Evolutionary conservation across 2,113 vertebrate genomes (phyloP).

Genomic region (Lasiurus borealis): DNA sequence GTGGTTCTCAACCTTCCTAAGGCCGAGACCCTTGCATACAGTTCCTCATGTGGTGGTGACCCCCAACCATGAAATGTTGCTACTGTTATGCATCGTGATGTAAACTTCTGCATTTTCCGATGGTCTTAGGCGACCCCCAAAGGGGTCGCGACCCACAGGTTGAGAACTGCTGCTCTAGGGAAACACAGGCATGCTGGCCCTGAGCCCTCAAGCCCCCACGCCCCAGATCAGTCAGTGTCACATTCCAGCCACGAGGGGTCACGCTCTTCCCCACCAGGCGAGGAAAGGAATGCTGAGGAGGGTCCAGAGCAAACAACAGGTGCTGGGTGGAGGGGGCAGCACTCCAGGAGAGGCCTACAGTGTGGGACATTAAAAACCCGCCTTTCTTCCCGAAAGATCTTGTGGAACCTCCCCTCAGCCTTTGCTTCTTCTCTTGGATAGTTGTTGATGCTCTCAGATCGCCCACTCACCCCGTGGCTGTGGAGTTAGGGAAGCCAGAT

Average conservation of each 20-base stretch:
- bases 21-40: no score
- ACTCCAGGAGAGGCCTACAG: neutral
- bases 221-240: neutral
- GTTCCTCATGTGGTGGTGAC: no score
- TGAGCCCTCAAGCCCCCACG: rapidly evolving
- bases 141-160: no score
- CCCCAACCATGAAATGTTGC: no score
- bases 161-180: no score
- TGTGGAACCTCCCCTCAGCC: neutral
- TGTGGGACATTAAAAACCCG: neutral
- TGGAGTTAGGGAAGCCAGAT: neutral
- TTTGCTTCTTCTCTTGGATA: neutral
- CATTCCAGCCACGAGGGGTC: neutral
- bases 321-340: neutral
- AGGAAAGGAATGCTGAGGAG: neutral
- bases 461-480: neutral
- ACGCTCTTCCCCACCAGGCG: neutral
- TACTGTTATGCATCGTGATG: no score
- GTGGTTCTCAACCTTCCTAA: no score
- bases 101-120: no score
- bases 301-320: neutral
- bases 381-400: neutral
- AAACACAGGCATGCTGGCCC: neutral
- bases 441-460: neutral
- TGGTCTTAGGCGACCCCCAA: no score